Base-by-base conservation (phyloP, 2,113 vertebrate genomes). In the Ibidorhyncha struthersii region DNA sequence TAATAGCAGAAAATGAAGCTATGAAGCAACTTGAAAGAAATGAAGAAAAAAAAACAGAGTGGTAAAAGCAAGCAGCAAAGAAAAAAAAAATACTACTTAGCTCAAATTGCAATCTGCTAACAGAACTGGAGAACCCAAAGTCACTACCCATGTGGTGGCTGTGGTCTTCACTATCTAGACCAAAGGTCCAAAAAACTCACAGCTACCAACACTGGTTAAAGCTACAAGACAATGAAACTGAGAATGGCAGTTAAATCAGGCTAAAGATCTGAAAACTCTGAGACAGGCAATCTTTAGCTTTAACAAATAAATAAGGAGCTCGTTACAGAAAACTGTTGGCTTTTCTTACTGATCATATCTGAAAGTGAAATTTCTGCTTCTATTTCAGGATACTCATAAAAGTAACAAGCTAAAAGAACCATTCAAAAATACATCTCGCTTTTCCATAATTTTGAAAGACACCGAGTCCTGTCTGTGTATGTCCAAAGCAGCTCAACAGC, bases 401-500 rank as follows among this genome's bases (percentile, higher is more conserved):
- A 76, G 26, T 34, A 49, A 53, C 20, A 58, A 88, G 30, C n/a
- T 86, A 30, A 25, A 87, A 61, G 32, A 84, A 65, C 6, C 32
- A 5, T 65, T 66, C 30, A 76, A 63, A 45, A 58, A 47, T 3
- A 1, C 12, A 10, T 30, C 12, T 45, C 63, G 50, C 22, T 67
- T 58, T 47, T 36, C 45, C 25, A 6, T 26, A 29, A 59, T 30
- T 74, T 36, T 43, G 0, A 59, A 72, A 79, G 81, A 89, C 23
- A 55, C 6, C 8, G 47, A 47, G n/a, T 40, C 14, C 26, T 13
- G 4, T 10, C 29, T 12, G 5, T 0, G 0, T n/a, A 9, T 8
- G 15, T 62, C 38, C 72, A 92, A 95, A 91, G 38, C 32, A 62
- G 45, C 53, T 55, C 7, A 1, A 84, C 1, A 74, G 29, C 0